Percentiles rank a stretch among this genome's conserved stretches.
Conservation (phyloP, 2,888 invertebrate species). For the Sphecodes monilicornis region DNA sequence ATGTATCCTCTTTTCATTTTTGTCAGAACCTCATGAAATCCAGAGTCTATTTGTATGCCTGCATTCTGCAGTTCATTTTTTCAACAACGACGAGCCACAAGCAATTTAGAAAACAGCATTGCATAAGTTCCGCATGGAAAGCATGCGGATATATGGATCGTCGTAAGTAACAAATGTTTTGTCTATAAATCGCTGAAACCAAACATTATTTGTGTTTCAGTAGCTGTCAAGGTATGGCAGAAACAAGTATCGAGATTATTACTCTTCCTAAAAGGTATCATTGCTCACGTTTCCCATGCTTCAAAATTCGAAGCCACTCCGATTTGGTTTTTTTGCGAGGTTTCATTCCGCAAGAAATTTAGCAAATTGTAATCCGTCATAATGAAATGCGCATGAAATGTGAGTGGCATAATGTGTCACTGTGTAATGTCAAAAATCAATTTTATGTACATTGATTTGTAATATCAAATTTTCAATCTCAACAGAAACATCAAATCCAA, state of each 20-base stretch:
- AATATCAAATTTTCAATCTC: neutral
- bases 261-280: constrained; percentile 21
- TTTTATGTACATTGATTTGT: too few species aligned
- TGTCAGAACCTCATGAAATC: too few species aligned
- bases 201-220: constrained; percentile 21
- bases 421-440: neutral
- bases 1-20: too few species aligned
- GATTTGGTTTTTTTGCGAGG: constrained; percentile 8
- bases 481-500: neutral
- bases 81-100: too few species aligned
- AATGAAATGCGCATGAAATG: neutral
- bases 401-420: neutral
- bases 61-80: too few species aligned
- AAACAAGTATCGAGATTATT: constrained; percentile 4
- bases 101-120: too few species aligned
- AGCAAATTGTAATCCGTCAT: too few species aligned
- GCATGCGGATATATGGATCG: neutral
- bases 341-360: neutral
- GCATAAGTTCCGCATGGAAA: neutral
- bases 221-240: neutral
- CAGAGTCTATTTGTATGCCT: too few species aligned
- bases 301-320: constrained; percentile 6
- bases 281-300: constrained; percentile 8
- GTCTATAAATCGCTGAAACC: constrained; percentile 9
- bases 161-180: constrained; percentile 27